phyloP scores from a whole-genome alignment of 1,140 invertebrate species.

The Ctenoplectra terminalis region DNA sequence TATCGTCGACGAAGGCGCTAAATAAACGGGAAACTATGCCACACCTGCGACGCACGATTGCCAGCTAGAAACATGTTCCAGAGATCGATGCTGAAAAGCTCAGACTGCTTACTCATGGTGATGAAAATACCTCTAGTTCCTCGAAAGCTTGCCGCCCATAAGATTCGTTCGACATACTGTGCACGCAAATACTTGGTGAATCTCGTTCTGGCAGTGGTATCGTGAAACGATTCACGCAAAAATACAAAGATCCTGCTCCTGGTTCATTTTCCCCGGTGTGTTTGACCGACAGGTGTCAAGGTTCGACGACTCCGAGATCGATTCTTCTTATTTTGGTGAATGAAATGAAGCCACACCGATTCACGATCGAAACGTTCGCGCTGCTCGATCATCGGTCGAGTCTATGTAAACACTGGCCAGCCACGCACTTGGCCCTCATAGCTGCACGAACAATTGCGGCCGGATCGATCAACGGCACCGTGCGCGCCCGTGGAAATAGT shows the following conservation, averaged over 20 bases:
- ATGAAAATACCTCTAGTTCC: background rate
- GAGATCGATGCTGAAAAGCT: background rate
- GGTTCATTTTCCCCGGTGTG: too few relatives aligned
- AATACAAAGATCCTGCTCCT: conserved; percentile 17
- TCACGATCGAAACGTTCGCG: conserved; percentile 45
- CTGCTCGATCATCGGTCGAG: conserved; percentile 32
- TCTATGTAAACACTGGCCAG: conserved; percentile 37
- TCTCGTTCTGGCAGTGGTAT: conserved; percentile 47
- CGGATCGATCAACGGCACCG: conserved; percentile 22
- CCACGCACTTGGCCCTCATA: background rate
- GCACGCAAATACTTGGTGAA: background rate
- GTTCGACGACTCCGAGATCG: conserved; percentile 29
- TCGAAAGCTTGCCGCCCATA: background rate
- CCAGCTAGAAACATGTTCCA: background rate
- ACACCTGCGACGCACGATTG: conserved; percentile 42
- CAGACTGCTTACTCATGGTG: background rate
- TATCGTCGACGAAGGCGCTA: conserved; percentile 1
- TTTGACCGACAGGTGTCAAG: conserved; percentile 3
- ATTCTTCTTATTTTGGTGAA: conserved; percentile 20
- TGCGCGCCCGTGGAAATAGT: background rate
- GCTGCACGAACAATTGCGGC: background rate
- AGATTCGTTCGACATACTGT: background rate
- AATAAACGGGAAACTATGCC: background rate
- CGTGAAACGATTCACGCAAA: background rate
- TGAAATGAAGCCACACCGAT: conserved; percentile 56